Conservation (phyloP, 2,888 invertebrate species). For the Ochropleura leucogaster region DNA sequence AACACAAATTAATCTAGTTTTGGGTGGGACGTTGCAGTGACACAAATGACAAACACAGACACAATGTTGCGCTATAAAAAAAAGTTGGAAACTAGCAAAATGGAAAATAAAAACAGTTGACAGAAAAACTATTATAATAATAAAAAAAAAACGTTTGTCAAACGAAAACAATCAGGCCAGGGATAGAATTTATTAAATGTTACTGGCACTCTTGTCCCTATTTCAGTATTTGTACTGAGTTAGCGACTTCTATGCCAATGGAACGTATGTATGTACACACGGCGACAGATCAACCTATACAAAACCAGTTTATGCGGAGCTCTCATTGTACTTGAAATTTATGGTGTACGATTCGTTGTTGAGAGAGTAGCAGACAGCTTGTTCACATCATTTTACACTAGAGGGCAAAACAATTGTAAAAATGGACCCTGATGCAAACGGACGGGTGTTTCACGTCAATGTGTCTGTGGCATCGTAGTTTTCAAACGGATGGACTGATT, state of each 20-base stretch:
- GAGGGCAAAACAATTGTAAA: constrained; percentile 1
- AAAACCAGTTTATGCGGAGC: no score
- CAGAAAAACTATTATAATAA: background rate
- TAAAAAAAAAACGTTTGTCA: background rate
- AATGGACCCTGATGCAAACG: no score
- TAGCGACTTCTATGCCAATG: background rate
- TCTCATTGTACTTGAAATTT: no score
- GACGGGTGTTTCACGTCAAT: no score
- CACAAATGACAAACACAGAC: constrained; percentile 18
- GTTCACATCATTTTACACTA: background rate
- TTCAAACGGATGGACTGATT: no score
- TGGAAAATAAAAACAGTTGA: background rate
- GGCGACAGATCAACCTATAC: no score
- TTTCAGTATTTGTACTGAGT: background rate
- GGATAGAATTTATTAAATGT: background rate
- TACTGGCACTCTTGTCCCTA: background rate
- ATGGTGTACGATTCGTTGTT: no score
- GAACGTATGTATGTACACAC: no score
- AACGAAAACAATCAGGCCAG: background rate
- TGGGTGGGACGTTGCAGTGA: constrained; percentile 50
- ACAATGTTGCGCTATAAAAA: background rate
- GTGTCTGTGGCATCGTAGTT: no score
- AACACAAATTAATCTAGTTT: constrained; percentile 17
- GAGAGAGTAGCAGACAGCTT: no score
- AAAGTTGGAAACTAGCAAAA: background rate